A percentile compares a stretch with the other conserved stretches of the same genome.
Conservation (phyloP, 2,888 invertebrate species). For the Cynaeus angustus region DNA sequence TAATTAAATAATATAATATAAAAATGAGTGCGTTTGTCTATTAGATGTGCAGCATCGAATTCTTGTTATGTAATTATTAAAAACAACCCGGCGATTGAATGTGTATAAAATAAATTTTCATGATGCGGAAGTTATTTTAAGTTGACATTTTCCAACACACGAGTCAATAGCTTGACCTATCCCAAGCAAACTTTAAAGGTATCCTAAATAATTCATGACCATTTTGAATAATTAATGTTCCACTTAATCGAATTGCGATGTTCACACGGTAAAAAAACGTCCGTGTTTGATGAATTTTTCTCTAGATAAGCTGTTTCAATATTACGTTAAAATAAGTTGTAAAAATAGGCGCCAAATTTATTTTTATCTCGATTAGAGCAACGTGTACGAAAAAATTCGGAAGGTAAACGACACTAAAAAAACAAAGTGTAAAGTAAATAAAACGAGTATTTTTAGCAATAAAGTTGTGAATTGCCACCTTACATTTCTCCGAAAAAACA, state of each 20-base stretch:
- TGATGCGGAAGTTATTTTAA: conserved; percentile 13
- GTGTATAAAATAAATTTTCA: conserved; percentile 31
- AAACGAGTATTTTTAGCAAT: conserved; percentile 6
- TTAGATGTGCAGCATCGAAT: too few relatives aligned
- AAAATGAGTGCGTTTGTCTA: too few relatives aligned
- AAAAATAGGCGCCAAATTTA: conserved; percentile 29
- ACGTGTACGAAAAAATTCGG: conserved; percentile 11
- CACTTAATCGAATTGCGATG: conserved; percentile 2
- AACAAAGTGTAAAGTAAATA: conserved; percentile 3
- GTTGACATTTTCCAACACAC: conserved; percentile 36
- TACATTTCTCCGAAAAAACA: conserved; percentile 20
- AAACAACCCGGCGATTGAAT: too few relatives aligned
- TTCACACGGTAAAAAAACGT: conserved; percentile 1
- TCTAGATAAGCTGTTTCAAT: conserved; percentile 9
- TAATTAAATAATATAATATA: too few relatives aligned
- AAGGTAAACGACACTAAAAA: neutral
- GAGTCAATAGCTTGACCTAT: conserved; percentile 45
- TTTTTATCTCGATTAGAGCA: conserved; percentile 20
- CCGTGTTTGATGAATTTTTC: conserved; percentile 4
- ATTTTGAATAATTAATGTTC: conserved; percentile 12
- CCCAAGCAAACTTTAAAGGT: conserved; percentile 39
- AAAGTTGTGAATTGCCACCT: conserved; percentile 45
- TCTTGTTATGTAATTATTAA: too few relatives aligned
- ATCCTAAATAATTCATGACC: conserved; percentile 31
- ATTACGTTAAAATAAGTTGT: conserved; percentile 11